Base-by-base conservation (phyloP, 2,888 invertebrate genomes). In the Auanema freiburgensis region DNA sequence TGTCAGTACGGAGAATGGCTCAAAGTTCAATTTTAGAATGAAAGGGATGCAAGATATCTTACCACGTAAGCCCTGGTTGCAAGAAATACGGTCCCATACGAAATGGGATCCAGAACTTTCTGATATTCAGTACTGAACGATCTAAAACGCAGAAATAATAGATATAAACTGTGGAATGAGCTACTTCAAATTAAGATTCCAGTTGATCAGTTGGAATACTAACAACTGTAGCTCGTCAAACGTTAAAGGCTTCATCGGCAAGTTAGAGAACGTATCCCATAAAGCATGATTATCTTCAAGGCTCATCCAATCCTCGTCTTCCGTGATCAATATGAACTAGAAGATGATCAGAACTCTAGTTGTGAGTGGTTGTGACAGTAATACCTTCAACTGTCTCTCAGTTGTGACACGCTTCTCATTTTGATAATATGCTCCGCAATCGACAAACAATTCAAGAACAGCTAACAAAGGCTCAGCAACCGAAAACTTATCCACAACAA, bases 41-140 rank as follows among this genome's bases (percentile, higher is more conserved):
- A 46, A 3, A 3, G 33, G 8, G 33, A 33, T 73, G 56, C n/a
- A 57, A 42, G 52, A 69, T 46, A 63, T 46, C 59, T 44, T n/a
- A 70, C 72, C 62, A 71, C 64, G 61, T 72, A 72, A n/a, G 53
- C 58, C 49, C 65, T 63, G 43, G 55, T 21, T 1, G 61, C 67
- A 46, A 75, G 59, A n/a, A 65, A 57, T 4, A 74, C 67, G 25
- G 74, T 67, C 33, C 75, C 76, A n/a, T 59, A 59, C 0, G 76
- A 67, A 44, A 79, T 53, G 18, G 74, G 62, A 16, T 72, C 67
- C 5, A 77, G 57, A 54, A 78, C 58, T 18, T 74, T 61, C 23
- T 71, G 72, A 53, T 79, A 79, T 59, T 79, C 79, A 1, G 77
- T 71, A 21, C 71, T 71, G 67, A 79, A 79, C 10, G 76, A 72